phyloP scores from a whole-genome alignment of 2,113 vertebrate genomes.

The Manacus vitellinus region DNA sequence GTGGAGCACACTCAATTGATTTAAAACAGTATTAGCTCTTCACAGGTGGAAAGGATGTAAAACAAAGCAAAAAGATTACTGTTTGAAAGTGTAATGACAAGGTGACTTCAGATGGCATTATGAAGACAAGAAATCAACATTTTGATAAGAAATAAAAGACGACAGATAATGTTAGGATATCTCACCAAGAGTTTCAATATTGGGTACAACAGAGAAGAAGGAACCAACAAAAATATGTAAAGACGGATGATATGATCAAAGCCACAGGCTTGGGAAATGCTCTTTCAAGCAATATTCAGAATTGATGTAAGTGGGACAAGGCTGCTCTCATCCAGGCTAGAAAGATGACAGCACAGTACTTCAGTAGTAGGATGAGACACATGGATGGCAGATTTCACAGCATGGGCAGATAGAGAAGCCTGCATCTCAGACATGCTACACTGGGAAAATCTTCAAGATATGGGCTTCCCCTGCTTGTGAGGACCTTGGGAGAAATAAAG shows the following conservation, averaged over 20 bases:
- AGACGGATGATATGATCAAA: constrained; percentile 12
- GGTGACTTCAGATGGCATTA: background rate
- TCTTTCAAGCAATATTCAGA: constrained; percentile 7
- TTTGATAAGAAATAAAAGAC: background rate
- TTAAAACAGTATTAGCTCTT: background rate
- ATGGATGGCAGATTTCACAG: background rate
- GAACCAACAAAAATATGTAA: background rate
- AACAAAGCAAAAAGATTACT: background rate
- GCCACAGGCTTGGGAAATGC: background rate
- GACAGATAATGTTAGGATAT: background rate
- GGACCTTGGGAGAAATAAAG: background rate
- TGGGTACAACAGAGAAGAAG: background rate
- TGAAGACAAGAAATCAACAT: background rate
- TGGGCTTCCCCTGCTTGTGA: background rate
- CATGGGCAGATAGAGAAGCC: background rate
- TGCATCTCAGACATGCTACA: background rate
- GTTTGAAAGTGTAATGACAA: background rate
- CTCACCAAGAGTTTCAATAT: background rate
- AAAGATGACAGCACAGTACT: background rate
- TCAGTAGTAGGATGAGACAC: background rate
- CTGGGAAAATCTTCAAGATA: background rate
- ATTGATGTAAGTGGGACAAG: background rate
- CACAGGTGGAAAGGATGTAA: background rate
- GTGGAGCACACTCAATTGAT: background rate
- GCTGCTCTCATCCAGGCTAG: background rate